Evolutionary conservation across 2,888 invertebrate species (phyloP).

Genomic region (Anoplius nigerrimus): DNA sequence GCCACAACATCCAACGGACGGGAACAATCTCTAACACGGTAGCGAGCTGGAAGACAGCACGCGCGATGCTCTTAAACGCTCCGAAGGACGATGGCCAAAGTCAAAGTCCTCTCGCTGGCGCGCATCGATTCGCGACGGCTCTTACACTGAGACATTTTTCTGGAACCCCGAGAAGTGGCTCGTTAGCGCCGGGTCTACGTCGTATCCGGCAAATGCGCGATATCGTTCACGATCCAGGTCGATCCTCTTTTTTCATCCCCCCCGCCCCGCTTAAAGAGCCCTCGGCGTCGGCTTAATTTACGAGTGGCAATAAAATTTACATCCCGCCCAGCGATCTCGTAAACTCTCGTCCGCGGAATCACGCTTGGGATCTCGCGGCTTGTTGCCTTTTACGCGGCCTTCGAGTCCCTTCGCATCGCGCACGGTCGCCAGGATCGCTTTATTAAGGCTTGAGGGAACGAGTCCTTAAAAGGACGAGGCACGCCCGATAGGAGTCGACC

Average conservation of each 20-base stretch:
- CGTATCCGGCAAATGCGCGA: no score
- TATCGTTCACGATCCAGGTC: background rate
- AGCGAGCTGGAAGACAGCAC: slow-evolving; percentile 58
- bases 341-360: slow-evolving; percentile 11
- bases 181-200: no score
- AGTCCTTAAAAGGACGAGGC: background rate
- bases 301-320: slow-evolving; percentile 29
- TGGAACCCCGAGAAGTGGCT: no score
- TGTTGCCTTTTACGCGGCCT: slow-evolving; percentile 1
- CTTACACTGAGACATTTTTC: no score
- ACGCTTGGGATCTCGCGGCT: background rate
- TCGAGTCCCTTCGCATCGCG: background rate
- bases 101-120: no score
- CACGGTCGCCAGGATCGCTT: background rate
- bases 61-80: no score
- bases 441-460: background rate
- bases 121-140: no score
- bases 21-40: slow-evolving; percentile 44
- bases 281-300: slow-evolving; percentile 21
- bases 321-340: slow-evolving; percentile 23
- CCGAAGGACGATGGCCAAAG: background rate
- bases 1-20: slow-evolving; percentile 47
- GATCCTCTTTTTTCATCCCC: slow-evolving; percentile 11
- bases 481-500: background rate
- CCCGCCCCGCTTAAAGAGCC: slow-evolving; percentile 5